phyloP scores from a whole-genome alignment of 2,888 invertebrate species.

The Cancer borealis region DNA sequence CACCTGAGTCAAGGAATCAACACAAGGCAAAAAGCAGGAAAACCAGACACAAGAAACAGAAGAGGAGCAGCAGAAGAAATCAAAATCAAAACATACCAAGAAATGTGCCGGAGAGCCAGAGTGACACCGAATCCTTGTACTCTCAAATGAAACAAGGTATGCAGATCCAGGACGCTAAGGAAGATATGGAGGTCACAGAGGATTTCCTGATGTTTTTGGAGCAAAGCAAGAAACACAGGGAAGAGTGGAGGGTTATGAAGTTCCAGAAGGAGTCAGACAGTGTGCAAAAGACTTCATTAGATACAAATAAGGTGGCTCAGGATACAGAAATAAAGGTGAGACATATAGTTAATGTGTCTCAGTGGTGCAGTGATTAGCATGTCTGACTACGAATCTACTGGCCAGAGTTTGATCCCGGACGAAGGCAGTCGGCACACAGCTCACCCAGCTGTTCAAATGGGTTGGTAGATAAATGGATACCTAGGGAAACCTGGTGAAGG shows the following conservation, averaged over 20 bases:
- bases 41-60: background rate
- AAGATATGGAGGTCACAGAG: slow-evolving; percentile 61
- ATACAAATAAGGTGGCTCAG: background rate
- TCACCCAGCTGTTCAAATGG: too few species aligned
- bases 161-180: slow-evolving; percentile 60
- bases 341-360: background rate
- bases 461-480: too few species aligned
- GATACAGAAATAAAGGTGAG: background rate
- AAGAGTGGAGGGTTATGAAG: slow-evolving; percentile 54
- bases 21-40: slow-evolving; percentile 31
- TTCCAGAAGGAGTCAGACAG: background rate
- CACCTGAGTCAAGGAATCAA: background rate
- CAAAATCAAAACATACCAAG: background rate
- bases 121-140: slow-evolving; percentile 64
- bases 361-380: background rate
- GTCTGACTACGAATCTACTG: background rate
- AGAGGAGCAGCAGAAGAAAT: slow-evolving; percentile 36
- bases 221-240: slow-evolving; percentile 61
- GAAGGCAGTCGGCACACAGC: too few species aligned
- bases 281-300: background rate
- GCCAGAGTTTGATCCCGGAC: too few species aligned
- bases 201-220: slow-evolving; percentile 64
- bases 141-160: slow-evolving; percentile 64
- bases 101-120: slow-evolving; percentile 15
- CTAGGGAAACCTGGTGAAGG: too few species aligned